A percentile compares a stretch with the other conserved stretches of the same genome.
phyloP scores from a whole-genome alignment of 2,888 invertebrate genomes.

The Gortyna flavago region DNA sequence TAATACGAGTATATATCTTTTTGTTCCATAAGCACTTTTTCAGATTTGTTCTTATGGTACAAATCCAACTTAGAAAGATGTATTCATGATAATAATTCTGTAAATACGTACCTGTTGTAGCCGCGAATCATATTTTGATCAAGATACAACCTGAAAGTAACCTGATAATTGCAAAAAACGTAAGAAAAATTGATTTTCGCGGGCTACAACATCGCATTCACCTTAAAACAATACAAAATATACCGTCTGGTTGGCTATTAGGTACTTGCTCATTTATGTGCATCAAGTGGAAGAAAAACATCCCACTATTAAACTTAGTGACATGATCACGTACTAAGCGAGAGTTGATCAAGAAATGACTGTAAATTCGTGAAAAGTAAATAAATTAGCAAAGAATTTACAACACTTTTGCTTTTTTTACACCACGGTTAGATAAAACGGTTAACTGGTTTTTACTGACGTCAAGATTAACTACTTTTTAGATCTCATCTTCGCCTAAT shows the following conservation, averaged over 20 bases:
- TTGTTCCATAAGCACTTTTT: no score
- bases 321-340: conserved; percentile 23
- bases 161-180: no score
- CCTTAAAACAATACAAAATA: not conserved
- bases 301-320: not conserved
- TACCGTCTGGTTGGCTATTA: not conserved
- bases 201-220: no score
- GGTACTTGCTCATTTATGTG: not conserved
- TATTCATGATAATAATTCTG: no score
- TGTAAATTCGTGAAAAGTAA: conserved; percentile 36
- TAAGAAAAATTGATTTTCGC: no score
- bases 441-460: conserved; percentile 29
- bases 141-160: no score
- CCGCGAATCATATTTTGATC: no score
- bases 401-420: conserved; percentile 53
- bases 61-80: no score
- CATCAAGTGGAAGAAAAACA: conserved; percentile 3
- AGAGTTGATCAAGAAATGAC: conserved; percentile 47
- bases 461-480: conserved; percentile 28
- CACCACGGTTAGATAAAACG: conserved; percentile 29
- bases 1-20: no score
- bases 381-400: conserved; percentile 55
- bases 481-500: conserved; percentile 2
- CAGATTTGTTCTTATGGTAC: no score
- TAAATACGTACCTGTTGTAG: no score